phyloP scores from a whole-genome alignment of 2,888 invertebrate species.

The Conistra vaccinii region DNA sequence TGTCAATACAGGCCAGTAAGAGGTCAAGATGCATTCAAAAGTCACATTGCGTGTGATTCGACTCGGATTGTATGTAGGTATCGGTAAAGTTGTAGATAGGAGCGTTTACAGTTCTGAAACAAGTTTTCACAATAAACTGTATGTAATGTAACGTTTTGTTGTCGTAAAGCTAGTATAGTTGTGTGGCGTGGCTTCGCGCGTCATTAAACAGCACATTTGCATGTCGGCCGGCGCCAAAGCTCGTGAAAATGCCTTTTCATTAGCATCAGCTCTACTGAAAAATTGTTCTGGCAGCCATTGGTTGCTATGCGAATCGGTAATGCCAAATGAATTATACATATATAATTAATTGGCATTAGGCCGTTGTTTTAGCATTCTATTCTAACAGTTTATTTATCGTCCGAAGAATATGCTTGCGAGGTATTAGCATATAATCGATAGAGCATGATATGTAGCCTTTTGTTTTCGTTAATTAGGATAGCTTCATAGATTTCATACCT shows the following conservation, averaged over 20 bases:
- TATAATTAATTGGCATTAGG: conserved; percentile 55
- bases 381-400: conserved; percentile 29
- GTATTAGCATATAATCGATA: conserved; percentile 4
- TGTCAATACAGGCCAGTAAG: conserved; percentile 44
- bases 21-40: conserved; percentile 52
- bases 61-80: conserved; percentile 41
- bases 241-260: conserved; percentile 90
- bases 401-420: conserved; percentile 34
- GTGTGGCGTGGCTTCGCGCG: conserved; percentile 84
- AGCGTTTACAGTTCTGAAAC: conserved; percentile 50
- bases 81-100: conserved; percentile 43
- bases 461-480: not conserved
- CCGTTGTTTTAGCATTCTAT: conserved; percentile 30
- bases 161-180: conserved; percentile 72
- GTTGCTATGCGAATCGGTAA: conserved; percentile 69
- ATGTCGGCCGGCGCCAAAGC: conserved; percentile 88
- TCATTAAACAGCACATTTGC: conserved; percentile 87
- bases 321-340: conserved; percentile 63
- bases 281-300: conserved; percentile 83
- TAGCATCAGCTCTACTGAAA: conserved; percentile 88
- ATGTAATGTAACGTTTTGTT: conserved; percentile 70
- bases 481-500: too few relatives aligned
- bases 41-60: conserved; percentile 41
- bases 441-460: conserved; percentile 7
- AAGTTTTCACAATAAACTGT: conserved; percentile 68